phyloP scores from a whole-genome alignment of 2,797 vertebrate species.

The Paramormyrops hopkinsi region DNA sequence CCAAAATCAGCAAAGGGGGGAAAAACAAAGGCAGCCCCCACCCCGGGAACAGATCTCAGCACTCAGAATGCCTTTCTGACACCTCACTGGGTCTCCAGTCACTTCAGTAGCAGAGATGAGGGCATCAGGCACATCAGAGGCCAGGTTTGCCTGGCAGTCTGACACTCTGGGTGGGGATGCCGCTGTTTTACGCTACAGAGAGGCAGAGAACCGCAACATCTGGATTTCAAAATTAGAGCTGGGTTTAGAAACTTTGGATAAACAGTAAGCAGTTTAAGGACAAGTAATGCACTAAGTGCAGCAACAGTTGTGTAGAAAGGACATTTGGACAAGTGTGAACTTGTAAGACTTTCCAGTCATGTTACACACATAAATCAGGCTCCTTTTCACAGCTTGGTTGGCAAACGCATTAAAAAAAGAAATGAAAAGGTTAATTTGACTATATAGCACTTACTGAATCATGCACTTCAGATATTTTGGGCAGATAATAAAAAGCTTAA shows the following conservation, averaged over 20 bases:
- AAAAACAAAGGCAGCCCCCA: not conserved
- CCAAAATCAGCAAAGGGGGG: not conserved
- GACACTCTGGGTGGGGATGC: not conserved
- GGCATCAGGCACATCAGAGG: not conserved
- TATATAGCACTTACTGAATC: not conserved
- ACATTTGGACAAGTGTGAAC: not conserved
- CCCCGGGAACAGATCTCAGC: not conserved
- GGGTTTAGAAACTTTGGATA: not conserved
- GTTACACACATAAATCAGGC: not conserved
- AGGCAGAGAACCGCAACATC: not conserved
- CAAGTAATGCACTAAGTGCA: not conserved
- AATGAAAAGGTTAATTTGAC: not conserved
- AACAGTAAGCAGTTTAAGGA: not conserved
- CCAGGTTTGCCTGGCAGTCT: not conserved
- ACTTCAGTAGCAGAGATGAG: not conserved
- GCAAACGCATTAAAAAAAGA: not conserved
- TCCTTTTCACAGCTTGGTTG: not conserved
- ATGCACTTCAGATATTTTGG: not conserved
- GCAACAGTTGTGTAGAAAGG: not conserved
- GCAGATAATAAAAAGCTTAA: not conserved
- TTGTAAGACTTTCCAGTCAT: not conserved
- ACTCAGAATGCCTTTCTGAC: not conserved
- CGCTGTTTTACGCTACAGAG: not conserved
- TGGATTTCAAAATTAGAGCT: not conserved
- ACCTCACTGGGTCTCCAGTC: not conserved